phyloP scores from a whole-genome alignment of 2,797 vertebrate species.

The Centropyge bicolor region DNA sequence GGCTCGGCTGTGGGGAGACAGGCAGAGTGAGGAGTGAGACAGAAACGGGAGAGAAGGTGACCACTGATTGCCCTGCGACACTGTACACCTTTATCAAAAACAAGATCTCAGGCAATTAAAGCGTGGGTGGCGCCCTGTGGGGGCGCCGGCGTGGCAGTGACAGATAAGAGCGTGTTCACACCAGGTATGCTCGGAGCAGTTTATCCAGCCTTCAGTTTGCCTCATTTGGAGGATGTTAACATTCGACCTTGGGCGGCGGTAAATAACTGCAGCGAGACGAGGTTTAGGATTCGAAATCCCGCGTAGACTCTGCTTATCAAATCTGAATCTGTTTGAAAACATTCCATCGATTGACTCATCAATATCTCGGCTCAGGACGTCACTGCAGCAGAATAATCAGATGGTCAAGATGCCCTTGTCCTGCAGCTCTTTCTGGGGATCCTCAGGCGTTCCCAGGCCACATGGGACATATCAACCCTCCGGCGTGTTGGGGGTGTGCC shows the following conservation, averaged over 20 bases:
- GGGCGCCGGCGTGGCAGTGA: slow-evolving; percentile 27
- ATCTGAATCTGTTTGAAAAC: slow-evolving; percentile 4
- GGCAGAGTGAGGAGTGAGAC: slow-evolving; percentile 30
- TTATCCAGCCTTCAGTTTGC: slow-evolving; percentile 24
- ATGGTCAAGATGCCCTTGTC: not conserved
- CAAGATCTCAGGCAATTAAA: slow-evolving; percentile 70
- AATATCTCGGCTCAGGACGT: not conserved
- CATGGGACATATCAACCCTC: slow-evolving; percentile 1
- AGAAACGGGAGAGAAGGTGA: slow-evolving; percentile 54
- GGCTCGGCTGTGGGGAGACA: slow-evolving; percentile 23
- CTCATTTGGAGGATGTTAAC: slow-evolving; percentile 25
- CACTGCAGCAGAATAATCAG: not conserved
- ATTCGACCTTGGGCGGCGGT: slow-evolving; percentile 28
- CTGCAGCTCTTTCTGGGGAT: slow-evolving; percentile 14
- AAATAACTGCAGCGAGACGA: not conserved
- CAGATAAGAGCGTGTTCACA: slow-evolving; percentile 57
- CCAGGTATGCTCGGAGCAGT: not conserved
- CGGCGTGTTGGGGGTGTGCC: not conserved
- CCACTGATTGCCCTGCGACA: slow-evolving; percentile 44
- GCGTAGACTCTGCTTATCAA: not conserved
- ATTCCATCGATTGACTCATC: not conserved
- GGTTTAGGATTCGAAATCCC: slow-evolving; percentile 17
- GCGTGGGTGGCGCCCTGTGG: slow-evolving; percentile 23
- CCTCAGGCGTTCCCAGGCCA: not conserved
- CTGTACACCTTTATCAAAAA: slow-evolving; percentile 55